phyloP scores from a whole-genome alignment of 2,113 vertebrate genomes.

The Paracanthobrama guichenoti region DNA sequence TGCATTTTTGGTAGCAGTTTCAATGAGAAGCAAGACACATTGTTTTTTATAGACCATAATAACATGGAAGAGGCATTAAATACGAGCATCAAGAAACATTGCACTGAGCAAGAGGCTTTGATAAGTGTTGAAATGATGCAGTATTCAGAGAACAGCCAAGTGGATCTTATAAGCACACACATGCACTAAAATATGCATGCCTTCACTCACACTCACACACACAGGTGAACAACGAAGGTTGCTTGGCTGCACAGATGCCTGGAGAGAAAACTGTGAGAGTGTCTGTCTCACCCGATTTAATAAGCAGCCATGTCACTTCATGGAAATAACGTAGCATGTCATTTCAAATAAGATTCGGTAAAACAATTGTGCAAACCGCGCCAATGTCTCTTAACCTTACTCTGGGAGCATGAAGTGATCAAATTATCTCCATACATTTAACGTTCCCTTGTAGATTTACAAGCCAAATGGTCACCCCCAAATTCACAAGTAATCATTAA shows the following conservation, averaged over 20 bases:
- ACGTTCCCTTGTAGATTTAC: slow-evolving; percentile 3
- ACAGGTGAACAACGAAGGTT: neutral
- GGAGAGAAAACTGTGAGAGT: slow-evolving; percentile 11
- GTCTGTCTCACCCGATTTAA: slow-evolving; percentile 25
- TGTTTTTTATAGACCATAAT: neutral
- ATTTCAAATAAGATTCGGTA: slow-evolving; percentile 29
- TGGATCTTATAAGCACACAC: neutral
- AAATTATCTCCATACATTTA: slow-evolving; percentile 4
- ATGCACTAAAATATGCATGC: slow-evolving; percentile 7
- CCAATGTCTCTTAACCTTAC: neutral
- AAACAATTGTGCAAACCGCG: slow-evolving; percentile 21
- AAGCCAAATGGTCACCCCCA: neutral
- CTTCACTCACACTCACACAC: slow-evolving; percentile 1
- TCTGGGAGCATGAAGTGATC: neutral
- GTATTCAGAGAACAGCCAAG: neutral
- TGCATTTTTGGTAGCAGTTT: neutral
- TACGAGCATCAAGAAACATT: neutral
- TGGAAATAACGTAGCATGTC: slow-evolving; percentile 28
- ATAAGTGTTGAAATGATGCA: neutral
- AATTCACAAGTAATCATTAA: slow-evolving; percentile 14
- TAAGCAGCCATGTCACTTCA: slow-evolving; percentile 15
- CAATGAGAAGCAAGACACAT: neutral
- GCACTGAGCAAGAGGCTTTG: neutral
- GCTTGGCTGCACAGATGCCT: slow-evolving; percentile 17
- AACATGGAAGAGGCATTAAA: neutral